Evolutionary conservation across 2,888 invertebrate genomes (phyloP), one percentile per base, ranked within the genome.

Genomic region (Eulithis prunata): DNA sequence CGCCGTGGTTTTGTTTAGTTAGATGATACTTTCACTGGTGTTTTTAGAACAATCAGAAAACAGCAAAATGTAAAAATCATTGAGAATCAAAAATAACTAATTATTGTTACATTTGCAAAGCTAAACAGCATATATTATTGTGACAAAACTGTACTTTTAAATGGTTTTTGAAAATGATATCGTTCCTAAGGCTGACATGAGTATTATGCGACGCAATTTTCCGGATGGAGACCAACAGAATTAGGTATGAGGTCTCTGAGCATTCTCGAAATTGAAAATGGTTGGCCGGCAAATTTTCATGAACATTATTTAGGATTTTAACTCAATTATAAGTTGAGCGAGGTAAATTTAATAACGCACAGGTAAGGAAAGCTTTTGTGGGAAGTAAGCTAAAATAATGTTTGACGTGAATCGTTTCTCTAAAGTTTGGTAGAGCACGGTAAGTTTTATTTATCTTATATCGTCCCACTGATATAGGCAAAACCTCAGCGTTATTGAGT

Each of bases 241-340:
- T 56, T 45, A n/a, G 21, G 4, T 21, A 47, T 46, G 57, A 54
- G 46, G 14, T 49, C 41, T 28, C 14, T 10, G 45, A 41, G 21
- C 36, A 2, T 12, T 14, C 52, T 52, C 41, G 52, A 51, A 56
- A 62, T 56, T 28, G 59, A 59, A 53, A 43, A 58, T 41, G 41
- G 52, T 59, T 49, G 43, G 54, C 32, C 6, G 43, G 55, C 41
- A 51, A 55, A 58, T 59, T 58, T 62, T 51, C 45, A 66, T 45
- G 14, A 36, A 59, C 43, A 61, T 57, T 53, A 32, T 47, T 54
- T 58, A 21, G 10, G 56, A 62, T 66, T 57, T 60, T 14, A 58
- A 66, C 59, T 56, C 52, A 62, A 59, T 66, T 62, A 66, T 38
- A 62, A 66, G 59, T 59, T 59, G 55, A 59, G 62, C 32, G 45